Evolutionary conservation across 2,113 vertebrate genomes (phyloP).

Genomic region (Macquaria australasica): DNA sequence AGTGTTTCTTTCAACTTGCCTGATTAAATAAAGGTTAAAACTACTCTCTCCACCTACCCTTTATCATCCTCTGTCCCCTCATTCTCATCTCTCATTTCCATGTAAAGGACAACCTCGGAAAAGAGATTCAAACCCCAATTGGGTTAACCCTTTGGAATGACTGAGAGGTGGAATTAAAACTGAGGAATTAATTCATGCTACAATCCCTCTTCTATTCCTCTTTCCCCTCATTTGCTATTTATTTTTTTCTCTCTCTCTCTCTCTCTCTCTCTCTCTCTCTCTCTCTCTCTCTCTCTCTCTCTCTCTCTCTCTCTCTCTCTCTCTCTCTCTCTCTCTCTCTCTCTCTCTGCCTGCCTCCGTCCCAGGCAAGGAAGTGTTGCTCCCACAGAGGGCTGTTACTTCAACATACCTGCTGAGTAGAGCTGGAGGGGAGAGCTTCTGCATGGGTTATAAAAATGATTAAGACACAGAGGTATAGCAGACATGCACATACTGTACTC

Average conservation of each 20-base stretch:
- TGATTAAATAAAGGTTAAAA: slow-evolving; percentile 39
- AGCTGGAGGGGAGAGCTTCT: slow-evolving; percentile 39
- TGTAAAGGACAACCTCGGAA: slow-evolving; percentile 42
- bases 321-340: neutral
- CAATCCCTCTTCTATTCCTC: neutral
- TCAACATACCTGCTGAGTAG: slow-evolving; percentile 37
- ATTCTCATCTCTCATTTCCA: slow-evolving; percentile 31
- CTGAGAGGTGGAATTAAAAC: slow-evolving; percentile 29
- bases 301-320: neutral
- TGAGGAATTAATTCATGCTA: slow-evolving; percentile 8
- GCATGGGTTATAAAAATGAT: slow-evolving; percentile 51
- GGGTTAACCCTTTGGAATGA: slow-evolving; percentile 36
- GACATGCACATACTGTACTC: neutral
- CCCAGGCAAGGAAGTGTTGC: neutral
- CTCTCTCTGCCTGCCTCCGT: neutral
- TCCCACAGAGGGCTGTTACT: slow-evolving; percentile 45
- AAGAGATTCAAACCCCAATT: slow-evolving; percentile 19
- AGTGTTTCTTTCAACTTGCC: neutral
- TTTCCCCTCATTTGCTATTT: neutral
- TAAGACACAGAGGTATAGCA: slow-evolving; percentile 54
- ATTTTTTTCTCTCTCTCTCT: neutral
- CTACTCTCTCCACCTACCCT: neutral
- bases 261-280: neutral
- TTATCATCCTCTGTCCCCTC: neutral
- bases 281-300: no score